Evolutionary conservation across 2,888 invertebrate species (phyloP), one percentile per base, ranked within the genome.

Genomic region (Chaetoderma sp.): DNA sequence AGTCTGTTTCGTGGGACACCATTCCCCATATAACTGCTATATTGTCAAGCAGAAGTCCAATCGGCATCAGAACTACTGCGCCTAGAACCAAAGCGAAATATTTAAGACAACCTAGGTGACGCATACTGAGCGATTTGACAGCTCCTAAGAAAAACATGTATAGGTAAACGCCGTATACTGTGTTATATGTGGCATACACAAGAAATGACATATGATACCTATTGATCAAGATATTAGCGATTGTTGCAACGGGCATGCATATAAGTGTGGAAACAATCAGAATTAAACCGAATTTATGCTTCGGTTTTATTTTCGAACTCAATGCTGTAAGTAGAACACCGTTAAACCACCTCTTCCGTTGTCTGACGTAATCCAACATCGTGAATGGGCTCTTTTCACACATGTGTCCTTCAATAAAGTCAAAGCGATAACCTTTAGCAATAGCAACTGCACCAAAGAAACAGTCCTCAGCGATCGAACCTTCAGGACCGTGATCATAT

Each of bases 381-480:
- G 80, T 78, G 60, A 80, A 82, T 2, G 82, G 76, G 61, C 80
- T 80, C 45, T 78, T 76, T 56, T 82, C 80, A 72, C 76, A 73
- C 80, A 82, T 82, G 60, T 79, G 78, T 1, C 82, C 82, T 45
- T 82, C 78, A 27, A 82, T 76, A 57, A 78, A 79, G 4, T 78
- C 79, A 67, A 82, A 82, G 64, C 67, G 73, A 67, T 80, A 76
- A 2, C 82, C 82, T 60, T 75, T 70, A 27, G 73, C 72, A 72
- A 72, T 78, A 10, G 80, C 82, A 25, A 74, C 72, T 58, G 79
- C 64, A 10, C 73, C 81, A 68, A 81, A 81, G 69, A 74, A 80
- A 55, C 79, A 80, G 54, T 81, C 81, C 63, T 79, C 79, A 0
- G 81, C 79, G 13, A 78, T 76, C 21, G 78, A 78, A 2, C 77